phyloP scores from a whole-genome alignment of 2,113 vertebrate genomes.

The Labeo rohita region DNA sequence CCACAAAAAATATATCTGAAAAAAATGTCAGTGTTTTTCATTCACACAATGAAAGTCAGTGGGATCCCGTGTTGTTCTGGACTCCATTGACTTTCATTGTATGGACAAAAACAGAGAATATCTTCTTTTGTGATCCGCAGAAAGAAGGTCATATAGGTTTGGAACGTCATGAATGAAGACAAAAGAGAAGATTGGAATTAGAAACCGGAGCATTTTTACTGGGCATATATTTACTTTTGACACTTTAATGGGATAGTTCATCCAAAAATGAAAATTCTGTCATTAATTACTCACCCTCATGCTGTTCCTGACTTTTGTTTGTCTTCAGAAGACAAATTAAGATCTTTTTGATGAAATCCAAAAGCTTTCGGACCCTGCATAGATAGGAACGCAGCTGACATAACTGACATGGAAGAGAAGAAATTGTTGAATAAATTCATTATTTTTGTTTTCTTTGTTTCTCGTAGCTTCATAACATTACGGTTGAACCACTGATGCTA shows the following conservation, averaged over 20 bases:
- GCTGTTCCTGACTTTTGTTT: no score
- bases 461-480: no score
- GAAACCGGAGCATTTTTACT: background rate
- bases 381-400: no score
- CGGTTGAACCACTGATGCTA: no score
- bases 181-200: background rate
- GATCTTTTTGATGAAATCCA: no score
- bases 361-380: no score
- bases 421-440: no score
- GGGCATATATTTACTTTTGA: background rate
- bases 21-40: background rate
- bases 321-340: no score
- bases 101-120: background rate
- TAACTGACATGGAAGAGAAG: no score
- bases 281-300: no score
- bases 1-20: background rate
- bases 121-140: background rate
- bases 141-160: background rate
- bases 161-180: background rate
- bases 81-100: background rate
- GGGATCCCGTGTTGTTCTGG: background rate
- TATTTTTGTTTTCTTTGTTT: no score
- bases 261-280: no score
- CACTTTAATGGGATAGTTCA: background rate
- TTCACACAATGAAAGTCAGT: background rate